Evolutionary conservation across 1,140 invertebrate genomes (phyloP), one percentile per base, ranked within the genome.

Genomic region (Lasioglossum baleicum): DNA sequence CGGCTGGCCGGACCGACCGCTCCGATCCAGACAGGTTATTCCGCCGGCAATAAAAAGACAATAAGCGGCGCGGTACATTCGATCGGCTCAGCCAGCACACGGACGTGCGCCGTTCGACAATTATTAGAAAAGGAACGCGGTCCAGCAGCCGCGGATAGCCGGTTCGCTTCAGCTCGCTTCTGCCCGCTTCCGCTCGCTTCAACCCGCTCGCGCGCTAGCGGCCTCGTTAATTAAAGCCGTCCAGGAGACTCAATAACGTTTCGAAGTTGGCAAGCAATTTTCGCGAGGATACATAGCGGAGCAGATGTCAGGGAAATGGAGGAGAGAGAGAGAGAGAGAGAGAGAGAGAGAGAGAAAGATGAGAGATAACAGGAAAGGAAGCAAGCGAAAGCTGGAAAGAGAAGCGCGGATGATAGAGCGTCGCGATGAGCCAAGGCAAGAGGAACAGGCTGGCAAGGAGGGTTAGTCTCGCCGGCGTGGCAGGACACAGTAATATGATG

Each of bases 401-500:
- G 61, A 74, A 51, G 63, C 20, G 15, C 42, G 64, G 56, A 58
- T n/a, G 17, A 58, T n/a, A 58, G 56, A 58, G 20, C n/a, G 20
- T 0, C 4, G 51, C 17, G 20, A n/a, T 2, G n/a, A 8, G 5
- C n/a, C n/a, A 20, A n/a, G 56, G 56, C 7, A 58, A n/a, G 56
- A 20, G 56, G 7, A n/a, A n/a, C 51, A 17, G 13, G 13, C 17
- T n/a, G 56, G 20, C 20, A n/a, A 58, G 56, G 20, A 58, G 56
- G 56, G 51, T 53, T 53, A 15, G 51, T 13, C 51, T 53, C 11
- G 67, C 61, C 31, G 75, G 75, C 85, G 77, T 86, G 64, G 66
- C 83, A 83, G 86, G 83, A 83, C 58, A 79, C 82, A 83, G 86
- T 85, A 87, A 89, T 88, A 87, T 89, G 90, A 90, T 86, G 76